Percentiles rank a stretch among this genome's conserved stretches.
These are phyloP conservation scores for Rhopalosiphum padi DNA, from an alignment of 1,140 invertebrate species.

Conservation along the genomic window DNA sequence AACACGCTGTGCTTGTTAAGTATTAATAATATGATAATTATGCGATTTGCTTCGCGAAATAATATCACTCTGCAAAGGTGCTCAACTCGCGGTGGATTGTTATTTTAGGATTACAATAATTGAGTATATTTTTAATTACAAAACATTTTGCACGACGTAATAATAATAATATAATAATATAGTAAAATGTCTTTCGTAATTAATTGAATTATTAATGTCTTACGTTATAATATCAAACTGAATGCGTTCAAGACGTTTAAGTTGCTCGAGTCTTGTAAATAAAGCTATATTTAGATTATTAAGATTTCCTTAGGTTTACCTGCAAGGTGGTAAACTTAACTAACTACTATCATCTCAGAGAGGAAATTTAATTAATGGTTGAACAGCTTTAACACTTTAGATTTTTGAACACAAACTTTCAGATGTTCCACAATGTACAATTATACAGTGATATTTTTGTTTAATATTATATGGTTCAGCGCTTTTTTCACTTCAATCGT, in stretches of 20 bases:
- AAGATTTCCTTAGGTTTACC: conserved; percentile 4
- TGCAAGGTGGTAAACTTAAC: neutral
- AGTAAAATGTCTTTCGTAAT: neutral
- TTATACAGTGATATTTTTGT: conserved; percentile 13
- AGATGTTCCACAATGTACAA: neutral
- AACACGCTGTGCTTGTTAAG: neutral
- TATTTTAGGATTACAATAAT: conserved; percentile 4
- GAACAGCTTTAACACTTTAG: neutral
- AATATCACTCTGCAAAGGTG: neutral
- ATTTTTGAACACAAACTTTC: neutral
- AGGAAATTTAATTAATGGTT: conserved; percentile 13
- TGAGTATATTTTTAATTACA: conserved; percentile 4
- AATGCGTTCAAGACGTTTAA: neutral
- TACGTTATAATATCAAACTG: neutral
- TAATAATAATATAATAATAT: neutral
- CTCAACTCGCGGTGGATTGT: neutral
- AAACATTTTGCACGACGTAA: neutral
- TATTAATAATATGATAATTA: neutral
- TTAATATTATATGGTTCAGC: neutral
- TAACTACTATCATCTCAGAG: neutral
- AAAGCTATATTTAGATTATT: neutral
- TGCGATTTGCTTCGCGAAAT: neutral
- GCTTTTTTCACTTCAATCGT: neutral
- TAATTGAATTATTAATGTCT: conserved; percentile 23
- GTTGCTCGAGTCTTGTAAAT: neutral